phyloP scores from a whole-genome alignment of 2,888 invertebrate species.

The Lochmaea crataegi region DNA sequence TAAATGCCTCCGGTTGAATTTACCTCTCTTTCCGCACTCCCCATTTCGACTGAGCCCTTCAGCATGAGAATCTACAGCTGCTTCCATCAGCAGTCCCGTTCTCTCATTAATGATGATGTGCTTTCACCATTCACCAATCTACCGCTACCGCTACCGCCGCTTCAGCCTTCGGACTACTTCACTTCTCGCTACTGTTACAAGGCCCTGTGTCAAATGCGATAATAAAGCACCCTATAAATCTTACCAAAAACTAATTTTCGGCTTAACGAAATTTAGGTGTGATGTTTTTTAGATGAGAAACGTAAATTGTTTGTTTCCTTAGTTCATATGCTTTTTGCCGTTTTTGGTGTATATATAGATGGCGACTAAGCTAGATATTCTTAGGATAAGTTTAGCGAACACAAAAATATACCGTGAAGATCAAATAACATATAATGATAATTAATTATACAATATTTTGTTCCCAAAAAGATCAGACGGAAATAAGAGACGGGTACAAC shows the following conservation, averaged over 20 bases:
- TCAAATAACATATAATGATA: no score
- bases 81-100: constrained; percentile 63
- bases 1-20: constrained; percentile 5
- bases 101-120: constrained; percentile 83
- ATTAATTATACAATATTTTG: no score
- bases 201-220: constrained; percentile 54
- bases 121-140: constrained; percentile 46
- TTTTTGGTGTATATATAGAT: no score
- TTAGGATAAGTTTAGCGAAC: no score
- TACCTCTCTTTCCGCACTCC: constrained; percentile 26
- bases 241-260: constrained; percentile 49
- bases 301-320: constrained; percentile 8
- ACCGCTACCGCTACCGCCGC: constrained; percentile 8
- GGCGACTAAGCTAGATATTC: no score
- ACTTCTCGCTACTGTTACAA: constrained; percentile 70
- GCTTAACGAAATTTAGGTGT: constrained; percentile 49
- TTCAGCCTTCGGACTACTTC: constrained; percentile 70
- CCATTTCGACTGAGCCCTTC: constrained; percentile 46
- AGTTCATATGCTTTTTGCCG: background rate
- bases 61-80: constrained; percentile 59
- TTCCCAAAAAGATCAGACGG: no score
- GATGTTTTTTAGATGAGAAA: constrained; percentile 42
- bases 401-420: no score
- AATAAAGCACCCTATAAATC: constrained; percentile 49
- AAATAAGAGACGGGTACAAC: no score